These are phyloP conservation scores for Drosophila subquinaria DNA, from an alignment of 2,888 invertebrate species.

Conservation along the genomic window DNA sequence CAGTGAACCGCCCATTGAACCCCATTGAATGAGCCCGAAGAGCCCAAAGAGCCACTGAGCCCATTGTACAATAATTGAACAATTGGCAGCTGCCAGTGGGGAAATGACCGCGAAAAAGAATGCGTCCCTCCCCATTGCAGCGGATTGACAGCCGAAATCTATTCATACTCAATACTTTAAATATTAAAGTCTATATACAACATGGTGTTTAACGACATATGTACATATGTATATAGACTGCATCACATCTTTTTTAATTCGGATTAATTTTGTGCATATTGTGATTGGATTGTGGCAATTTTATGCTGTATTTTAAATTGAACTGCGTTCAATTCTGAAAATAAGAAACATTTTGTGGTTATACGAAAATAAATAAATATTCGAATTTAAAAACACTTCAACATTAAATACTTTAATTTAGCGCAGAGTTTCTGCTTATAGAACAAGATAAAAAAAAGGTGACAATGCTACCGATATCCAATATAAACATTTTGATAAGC, in stretches of 20 bases:
- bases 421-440: too few relatives aligned
- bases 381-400: too few relatives aligned
- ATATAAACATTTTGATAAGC: too few relatives aligned
- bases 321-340: not conserved
- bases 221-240: not conserved
- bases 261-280: conserved; percentile 44
- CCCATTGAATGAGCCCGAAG: conserved; percentile 22
- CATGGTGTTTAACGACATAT: conserved; percentile 42
- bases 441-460: too few relatives aligned
- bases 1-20: conserved; percentile 48
- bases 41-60: conserved; percentile 40
- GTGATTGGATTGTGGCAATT: conserved; percentile 52
- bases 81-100: conserved; percentile 74
- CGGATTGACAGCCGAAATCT: conserved; percentile 49
- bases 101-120: conserved; percentile 48
- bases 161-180: conserved; percentile 60
- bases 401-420: too few relatives aligned
- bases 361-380: not conserved
- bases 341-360: not conserved
- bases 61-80: conserved; percentile 70
- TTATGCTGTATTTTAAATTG: conserved; percentile 13
- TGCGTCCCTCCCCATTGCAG: conserved; percentile 7
- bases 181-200: conserved; percentile 39
- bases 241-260: conserved; percentile 23
- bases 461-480: too few relatives aligned